Evolutionary conservation across 2,888 invertebrate species (phyloP), one percentile per base, ranked within the genome.

Genomic region (Nyleta sp.): DNA sequence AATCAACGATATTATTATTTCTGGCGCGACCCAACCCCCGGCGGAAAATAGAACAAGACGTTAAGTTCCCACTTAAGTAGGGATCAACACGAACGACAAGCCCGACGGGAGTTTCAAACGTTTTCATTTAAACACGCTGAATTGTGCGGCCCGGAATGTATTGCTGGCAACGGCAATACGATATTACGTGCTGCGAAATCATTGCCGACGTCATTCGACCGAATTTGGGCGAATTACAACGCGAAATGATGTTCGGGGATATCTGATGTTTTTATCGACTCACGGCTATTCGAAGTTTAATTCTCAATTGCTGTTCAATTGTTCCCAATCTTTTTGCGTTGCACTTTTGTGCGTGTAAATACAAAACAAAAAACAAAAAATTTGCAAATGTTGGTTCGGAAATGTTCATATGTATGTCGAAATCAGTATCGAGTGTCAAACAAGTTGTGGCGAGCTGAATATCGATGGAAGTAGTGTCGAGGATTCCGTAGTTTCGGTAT

Each of bases 1-100:
- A 53, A 65, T 53, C 65, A 53, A 64, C 52, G 65, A 53, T 65
- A 65, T 65, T 65, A 65, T 65, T 53, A 65, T 65, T 44, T 65
- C 65, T 13, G 33, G 42, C 28, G 44, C 53, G 50, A 52, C 15
- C 31, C 50, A 40, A 40, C 15, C 33, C 24, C 28, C 28, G 20
- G 7, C 33, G 53, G 31, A 52, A 65, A 65, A 65, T 53, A 20
- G 44, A 42, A 44, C 53, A 53, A 65, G 44, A 53, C 44, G 53
- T 65, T 65, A 65, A 65, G 53, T 42, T 65, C 4, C 40, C 44
- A 65, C 53, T 65, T 65, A 65, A 65, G 53, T 52, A 31, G 53
- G 53, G 65, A 65, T 65, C 65, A 65, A 65, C 65, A 53, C 65
- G 38, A 64, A 62, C 50, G 52, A 64, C 64, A 64, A 64, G 40